A percentile compares a stretch with the other conserved stretches of the same genome.
These are phyloP conservation scores for Iselma pallidipennis DNA, from an alignment of 2,888 invertebrate species.

Conservation along the genomic window DNA sequence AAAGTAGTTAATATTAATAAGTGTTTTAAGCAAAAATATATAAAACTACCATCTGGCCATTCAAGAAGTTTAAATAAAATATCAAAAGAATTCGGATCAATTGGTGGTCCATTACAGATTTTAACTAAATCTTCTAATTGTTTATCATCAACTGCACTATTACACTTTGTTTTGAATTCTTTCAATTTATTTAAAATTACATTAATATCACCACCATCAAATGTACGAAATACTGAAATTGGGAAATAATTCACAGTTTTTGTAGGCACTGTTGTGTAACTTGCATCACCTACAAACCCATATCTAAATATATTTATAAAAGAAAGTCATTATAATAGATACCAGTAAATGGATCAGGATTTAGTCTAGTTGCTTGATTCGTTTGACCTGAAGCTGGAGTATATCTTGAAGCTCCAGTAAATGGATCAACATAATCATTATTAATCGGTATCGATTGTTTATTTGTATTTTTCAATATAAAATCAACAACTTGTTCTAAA, in stretches of 20 bases:
- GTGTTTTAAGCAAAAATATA: neutral
- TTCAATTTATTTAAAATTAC: constrained; percentile 74
- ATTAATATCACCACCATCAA: constrained; percentile 76
- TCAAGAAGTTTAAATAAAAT: constrained; percentile 66
- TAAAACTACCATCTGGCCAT: constrained; percentile 71
- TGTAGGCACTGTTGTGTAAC: constrained; percentile 56
- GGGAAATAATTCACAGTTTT: constrained; percentile 52
- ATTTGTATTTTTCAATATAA: constrained; percentile 82
- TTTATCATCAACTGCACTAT: constrained; percentile 59
- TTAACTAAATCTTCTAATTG: constrained; percentile 67
- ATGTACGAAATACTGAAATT: constrained; percentile 63
- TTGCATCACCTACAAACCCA: constrained; percentile 44
- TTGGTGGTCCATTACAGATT: constrained; percentile 59
- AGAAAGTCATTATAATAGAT: constrained; percentile 9
- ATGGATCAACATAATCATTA: constrained; percentile 65
- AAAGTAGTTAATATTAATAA: constrained; percentile 6
- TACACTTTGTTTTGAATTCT: constrained; percentile 72
- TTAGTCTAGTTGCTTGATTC: constrained; percentile 43
- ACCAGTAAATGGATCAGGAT: constrained; percentile 67
- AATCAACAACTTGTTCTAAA: constrained; percentile 89
- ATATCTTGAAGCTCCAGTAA: constrained; percentile 69
- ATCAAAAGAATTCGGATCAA: constrained; percentile 59
- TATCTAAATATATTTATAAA: neutral
- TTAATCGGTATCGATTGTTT: constrained; percentile 51
- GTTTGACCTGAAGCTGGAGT: constrained; percentile 58